Conservation (phyloP, 2,888 invertebrate species). For the Spicauda simplicius region DNA sequence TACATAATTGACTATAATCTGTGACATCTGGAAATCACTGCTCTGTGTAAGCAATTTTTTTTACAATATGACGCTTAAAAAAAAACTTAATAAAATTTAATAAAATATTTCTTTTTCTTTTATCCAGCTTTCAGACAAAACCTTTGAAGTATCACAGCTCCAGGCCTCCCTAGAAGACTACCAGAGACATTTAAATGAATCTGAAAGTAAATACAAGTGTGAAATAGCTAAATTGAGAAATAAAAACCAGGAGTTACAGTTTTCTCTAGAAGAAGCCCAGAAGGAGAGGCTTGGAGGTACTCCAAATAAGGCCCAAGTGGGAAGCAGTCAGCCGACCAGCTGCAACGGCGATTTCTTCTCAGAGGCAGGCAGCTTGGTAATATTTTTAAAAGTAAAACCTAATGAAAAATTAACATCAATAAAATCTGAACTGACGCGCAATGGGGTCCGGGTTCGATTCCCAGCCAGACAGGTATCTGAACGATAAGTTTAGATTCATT, state of each 20-base stretch:
- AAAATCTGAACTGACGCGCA: too few species aligned
- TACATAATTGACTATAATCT: too few species aligned
- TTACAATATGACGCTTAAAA: too few species aligned
- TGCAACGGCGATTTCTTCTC: conserved; percentile 81
- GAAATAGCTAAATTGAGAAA: conserved; percentile 85
- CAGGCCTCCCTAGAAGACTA: conserved; percentile 88
- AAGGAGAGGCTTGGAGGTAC: conserved; percentile 72
- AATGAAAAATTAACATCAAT: not conserved
- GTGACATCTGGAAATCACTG: too few species aligned
- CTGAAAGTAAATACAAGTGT: conserved; percentile 85
- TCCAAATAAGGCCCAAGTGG: conserved; percentile 61
- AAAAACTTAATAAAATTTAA: too few species aligned
- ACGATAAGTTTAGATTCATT: too few species aligned
- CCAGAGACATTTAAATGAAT: conserved; percentile 87
- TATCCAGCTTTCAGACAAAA: conserved; percentile 89
- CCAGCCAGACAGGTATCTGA: too few species aligned
- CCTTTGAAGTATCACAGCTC: conserved; percentile 88
- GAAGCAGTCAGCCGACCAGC: conserved; percentile 73
- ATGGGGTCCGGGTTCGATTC: too few species aligned
- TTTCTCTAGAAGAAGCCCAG: conserved; percentile 69
- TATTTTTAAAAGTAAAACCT: conserved; percentile 14
- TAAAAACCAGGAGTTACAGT: conserved; percentile 81
- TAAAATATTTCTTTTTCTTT: too few species aligned
- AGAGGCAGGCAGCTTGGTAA: conserved; percentile 86
- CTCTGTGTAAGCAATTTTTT: too few species aligned